Base-by-base conservation (phyloP, 2,797 vertebrate species). In the Rhyacichthys aspro region DNA sequence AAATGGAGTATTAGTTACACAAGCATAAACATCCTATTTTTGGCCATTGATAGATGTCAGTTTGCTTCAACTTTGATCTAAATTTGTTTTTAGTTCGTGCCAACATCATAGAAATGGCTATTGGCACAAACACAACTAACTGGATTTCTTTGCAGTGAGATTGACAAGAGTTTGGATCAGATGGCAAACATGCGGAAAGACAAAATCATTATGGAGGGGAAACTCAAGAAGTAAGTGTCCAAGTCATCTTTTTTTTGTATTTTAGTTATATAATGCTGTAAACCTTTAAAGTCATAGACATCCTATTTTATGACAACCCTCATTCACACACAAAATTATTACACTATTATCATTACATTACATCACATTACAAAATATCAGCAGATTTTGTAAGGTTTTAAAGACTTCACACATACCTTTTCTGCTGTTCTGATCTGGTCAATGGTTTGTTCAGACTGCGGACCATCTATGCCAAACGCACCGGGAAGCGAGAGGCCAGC, bases 151-250 rank as follows among this genome's bases (percentile, higher is more conserved):
- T 87, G 48, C 92, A 99, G 98, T 88, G 98, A 99, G 91, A 99
- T 99, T 76, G 98, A 99, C 84, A 99, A 98, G 88, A 96, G 92
- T 81, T 94, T 99, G 84, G 98, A 99, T 82, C 96, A 98, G 78
- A 99, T 99, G 96, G 96, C 95, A 74, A 97, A 97, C 83, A 91
- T 98, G 91, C 94, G 98, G 83, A 96, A 97, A 89, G 98, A 99
- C 89, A 98, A 98, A 84, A 96, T 96, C 91, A 94, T 98, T 58
- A 96, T 98, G 80, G 97, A 99, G 91, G 96, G 95, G 59, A 98
- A 98, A 89, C 93, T 99, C 66, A 96, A 98, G 76, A 99, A 98
- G 98, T 98, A 92, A 91, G 96, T 92, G 43, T 66, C 14, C 16
- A 37, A 39, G 16, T 53, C 50, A 39, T 39, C 9, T 17, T 53